Conservation (phyloP, 2,888 invertebrate genomes). For the Rosalia funebris region DNA sequence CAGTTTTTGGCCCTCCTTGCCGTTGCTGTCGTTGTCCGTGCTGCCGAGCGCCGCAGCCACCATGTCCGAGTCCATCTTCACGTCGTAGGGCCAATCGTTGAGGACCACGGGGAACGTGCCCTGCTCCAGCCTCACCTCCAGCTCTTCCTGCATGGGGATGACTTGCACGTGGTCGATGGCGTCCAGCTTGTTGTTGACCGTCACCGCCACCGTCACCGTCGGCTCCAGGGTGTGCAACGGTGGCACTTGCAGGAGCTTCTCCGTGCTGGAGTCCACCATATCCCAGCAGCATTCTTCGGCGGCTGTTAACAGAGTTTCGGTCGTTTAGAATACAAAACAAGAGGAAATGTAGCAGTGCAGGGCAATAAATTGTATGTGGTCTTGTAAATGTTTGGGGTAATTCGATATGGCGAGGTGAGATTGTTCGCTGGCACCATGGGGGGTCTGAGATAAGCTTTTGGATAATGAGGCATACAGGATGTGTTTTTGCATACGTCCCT, state of each 20-base stretch:
- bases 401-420: constrained; percentile 24
- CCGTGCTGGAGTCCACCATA: constrained; percentile 65
- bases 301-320: constrained; percentile 44
- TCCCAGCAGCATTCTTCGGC: constrained; percentile 64
- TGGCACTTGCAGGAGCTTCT: constrained; percentile 63
- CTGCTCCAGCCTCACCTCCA: constrained; percentile 68
- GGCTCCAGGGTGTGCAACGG: constrained; percentile 61
- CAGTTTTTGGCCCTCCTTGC: constrained; percentile 31
- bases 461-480: neutral
- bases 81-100: constrained; percentile 63
- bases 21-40: constrained; percentile 31
- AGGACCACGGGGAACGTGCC: constrained; percentile 65
- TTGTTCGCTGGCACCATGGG: constrained; percentile 15
- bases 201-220: constrained; percentile 29
- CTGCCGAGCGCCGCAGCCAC: constrained; percentile 66
- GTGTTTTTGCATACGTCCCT: too few relatives aligned
- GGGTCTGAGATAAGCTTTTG: constrained; percentile 15
- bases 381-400: constrained; percentile 24
- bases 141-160: constrained; percentile 70
- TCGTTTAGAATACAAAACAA: constrained; percentile 43
- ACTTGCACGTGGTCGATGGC: constrained; percentile 60
- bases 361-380: constrained; percentile 22
- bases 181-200: constrained; percentile 5
- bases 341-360: constrained; percentile 17
- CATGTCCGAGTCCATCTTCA: constrained; percentile 64